A percentile compares a stretch with the other conserved stretches of the same genome.
phyloP scores from a whole-genome alignment of 37 sponge, comb jelly and placozoan genomes.

The Corticium candelabrum region DNA sequence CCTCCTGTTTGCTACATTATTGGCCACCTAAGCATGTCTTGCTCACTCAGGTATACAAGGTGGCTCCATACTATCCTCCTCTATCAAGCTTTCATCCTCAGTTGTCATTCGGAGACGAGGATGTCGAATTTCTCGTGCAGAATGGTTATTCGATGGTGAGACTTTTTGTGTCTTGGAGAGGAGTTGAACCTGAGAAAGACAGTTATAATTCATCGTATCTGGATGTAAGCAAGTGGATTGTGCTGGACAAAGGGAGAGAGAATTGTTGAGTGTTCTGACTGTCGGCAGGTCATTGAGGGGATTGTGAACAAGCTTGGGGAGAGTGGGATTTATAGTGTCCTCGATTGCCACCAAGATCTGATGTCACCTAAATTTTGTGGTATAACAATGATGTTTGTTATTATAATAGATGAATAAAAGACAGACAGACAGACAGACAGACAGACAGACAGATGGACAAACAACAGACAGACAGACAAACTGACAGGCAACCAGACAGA shows the following conservation, averaged over 20 bases:
- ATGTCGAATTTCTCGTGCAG: conserved; percentile 37
- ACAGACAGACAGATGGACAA: too few species aligned
- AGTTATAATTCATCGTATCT: conserved; percentile 55
- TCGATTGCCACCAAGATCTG: conserved; percentile 73
- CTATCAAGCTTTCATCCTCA: conserved; percentile 37
- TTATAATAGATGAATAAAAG: too few species aligned
- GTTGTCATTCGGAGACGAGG: conserved; percentile 34
- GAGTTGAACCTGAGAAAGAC: conserved; percentile 49
- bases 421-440: too few species aligned
- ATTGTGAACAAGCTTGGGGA: conserved; percentile 43
- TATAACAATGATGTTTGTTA: neutral
- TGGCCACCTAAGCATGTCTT: neutral
- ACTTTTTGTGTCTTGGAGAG: conserved; percentile 70
- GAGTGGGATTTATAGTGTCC: conserved; percentile 48
- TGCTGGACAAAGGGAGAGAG: too few species aligned
- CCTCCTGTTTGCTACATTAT: neutral
- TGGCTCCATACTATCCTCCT: conserved; percentile 42
- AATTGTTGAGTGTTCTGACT: neutral
- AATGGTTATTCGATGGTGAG: conserved; percentile 59
- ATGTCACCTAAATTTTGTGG: conserved; percentile 73
- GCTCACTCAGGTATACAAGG: conserved; percentile 60
- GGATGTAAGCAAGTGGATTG: conserved; percentile 19
- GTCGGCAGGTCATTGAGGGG: conserved; percentile 29
- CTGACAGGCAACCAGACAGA: too few species aligned
- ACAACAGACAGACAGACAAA: too few species aligned